These are phyloP conservation scores for Allobates femoralis DNA, from an alignment of 2,797 vertebrate species.

Conservation along the genomic window DNA sequence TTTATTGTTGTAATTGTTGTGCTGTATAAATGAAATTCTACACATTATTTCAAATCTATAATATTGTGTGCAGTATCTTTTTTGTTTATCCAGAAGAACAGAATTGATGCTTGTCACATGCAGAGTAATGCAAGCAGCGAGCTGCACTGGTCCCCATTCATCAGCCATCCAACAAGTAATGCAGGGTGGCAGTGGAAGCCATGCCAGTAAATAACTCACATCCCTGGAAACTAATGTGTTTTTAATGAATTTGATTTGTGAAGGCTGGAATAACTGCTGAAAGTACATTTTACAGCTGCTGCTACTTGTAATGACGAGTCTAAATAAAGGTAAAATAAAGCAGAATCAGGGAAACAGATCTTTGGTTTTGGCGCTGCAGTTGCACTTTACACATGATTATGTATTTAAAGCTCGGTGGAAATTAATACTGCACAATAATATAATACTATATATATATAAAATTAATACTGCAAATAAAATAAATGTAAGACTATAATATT, in stretches of 20 bases:
- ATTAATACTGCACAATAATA: too few species aligned
- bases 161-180: conserved; percentile 73
- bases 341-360: neutral
- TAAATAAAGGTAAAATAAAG: conserved; percentile 25
- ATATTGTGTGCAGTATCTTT: conserved; percentile 46
- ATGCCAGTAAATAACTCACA: conserved; percentile 72
- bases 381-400: neutral
- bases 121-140: conserved; percentile 66
- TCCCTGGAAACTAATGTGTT: conserved; percentile 74
- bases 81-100: conserved; percentile 67
- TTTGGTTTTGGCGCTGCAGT: neutral
- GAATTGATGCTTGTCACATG: conserved; percentile 72
- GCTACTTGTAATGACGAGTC: conserved; percentile 66
- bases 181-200: conserved; percentile 74
- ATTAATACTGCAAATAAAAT: too few species aligned
- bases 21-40: too few species aligned
- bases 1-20: too few species aligned
- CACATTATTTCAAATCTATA: conserved; percentile 12
- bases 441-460: too few species aligned
- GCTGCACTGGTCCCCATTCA: conserved; percentile 72
- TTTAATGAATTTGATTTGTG: conserved; percentile 78
- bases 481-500: too few species aligned
- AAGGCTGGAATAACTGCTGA: conserved; percentile 67
- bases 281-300: conserved; percentile 63
- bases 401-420: too few species aligned